Evolutionary conservation across 1,140 invertebrate species (phyloP).

Genomic region (Lasaia peninsularis): DNA sequence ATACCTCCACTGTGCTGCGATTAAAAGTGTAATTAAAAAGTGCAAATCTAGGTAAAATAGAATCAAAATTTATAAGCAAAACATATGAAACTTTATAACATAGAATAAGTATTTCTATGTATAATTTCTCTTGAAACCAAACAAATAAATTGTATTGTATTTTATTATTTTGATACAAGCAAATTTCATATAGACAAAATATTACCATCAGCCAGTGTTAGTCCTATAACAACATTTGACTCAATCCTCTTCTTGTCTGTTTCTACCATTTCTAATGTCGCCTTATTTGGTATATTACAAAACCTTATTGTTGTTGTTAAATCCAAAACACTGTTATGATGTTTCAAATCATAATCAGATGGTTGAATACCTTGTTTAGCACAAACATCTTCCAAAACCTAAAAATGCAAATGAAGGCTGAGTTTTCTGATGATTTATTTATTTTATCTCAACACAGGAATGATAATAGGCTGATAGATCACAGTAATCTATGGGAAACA

Average conservation of each 20-base stretch:
- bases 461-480: no score
- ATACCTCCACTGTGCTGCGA: no score
- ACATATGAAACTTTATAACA: no score
- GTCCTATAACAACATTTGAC: slow-evolving; percentile 81
- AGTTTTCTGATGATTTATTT: not conserved
- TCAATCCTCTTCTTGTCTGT: slow-evolving; percentile 79
- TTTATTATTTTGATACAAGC: no score
- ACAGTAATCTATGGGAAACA: no score
- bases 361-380: slow-evolving; percentile 84
- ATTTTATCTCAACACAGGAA: no score
- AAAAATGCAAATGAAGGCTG: slow-evolving; percentile 35
- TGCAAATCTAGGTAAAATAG: no score
- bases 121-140: no score
- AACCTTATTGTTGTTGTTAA: slow-evolving; percentile 85
- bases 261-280: slow-evolving; percentile 86
- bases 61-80: no score
- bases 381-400: slow-evolving; percentile 90
- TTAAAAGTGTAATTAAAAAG: no score
- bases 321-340: slow-evolving; percentile 86
- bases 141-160: no score
- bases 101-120: no score
- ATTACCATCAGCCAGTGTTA: slow-evolving; percentile 85
- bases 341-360: slow-evolving; percentile 87
- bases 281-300: slow-evolving; percentile 90
- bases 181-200: slow-evolving; percentile 40